A percentile compares a stretch with the other conserved stretches of the same genome.
phyloP scores from a whole-genome alignment of 2,113 vertebrate species.

The Lota lota region DNA sequence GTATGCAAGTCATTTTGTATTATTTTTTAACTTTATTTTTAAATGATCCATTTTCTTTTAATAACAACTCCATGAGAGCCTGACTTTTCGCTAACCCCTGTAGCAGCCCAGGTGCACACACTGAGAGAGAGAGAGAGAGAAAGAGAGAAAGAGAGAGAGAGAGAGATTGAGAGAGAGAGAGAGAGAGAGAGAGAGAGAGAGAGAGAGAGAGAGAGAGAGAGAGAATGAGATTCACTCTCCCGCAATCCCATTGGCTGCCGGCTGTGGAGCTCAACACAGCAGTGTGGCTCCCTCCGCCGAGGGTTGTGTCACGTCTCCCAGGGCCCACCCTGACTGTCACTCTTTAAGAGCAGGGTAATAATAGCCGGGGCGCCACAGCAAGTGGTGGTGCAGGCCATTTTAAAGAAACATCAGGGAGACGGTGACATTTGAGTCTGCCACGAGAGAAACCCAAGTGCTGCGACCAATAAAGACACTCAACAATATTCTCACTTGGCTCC shows the following conservation, averaged over 20 bases:
- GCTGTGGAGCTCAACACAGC: conserved; percentile 56
- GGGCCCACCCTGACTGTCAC: conserved; percentile 69
- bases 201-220: too few species aligned
- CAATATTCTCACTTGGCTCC: conserved; percentile 58
- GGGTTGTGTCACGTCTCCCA: conserved; percentile 70
- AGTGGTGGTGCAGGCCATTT: conserved; percentile 67
- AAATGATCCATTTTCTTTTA: not conserved
- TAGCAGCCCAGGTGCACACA: conserved; percentile 3
- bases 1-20: not conserved
- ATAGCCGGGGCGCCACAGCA: conserved; percentile 71
- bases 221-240: conserved; percentile 18
- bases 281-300: conserved; percentile 58
- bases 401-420: conserved; percentile 73
- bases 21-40: conserved; percentile 6
- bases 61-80: not conserved
- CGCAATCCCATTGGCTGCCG: conserved; percentile 59
- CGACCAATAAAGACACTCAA: conserved; percentile 69
- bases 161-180: too few species aligned
- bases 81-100: conserved; percentile 22
- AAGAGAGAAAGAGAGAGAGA: too few species aligned
- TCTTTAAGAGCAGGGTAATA: conserved; percentile 78
- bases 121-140: not conserved
- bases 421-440: conserved; percentile 75
- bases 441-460: conserved; percentile 63
- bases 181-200: too few species aligned